Base-by-base conservation (phyloP, 1,140 invertebrate species). In the Drosophila parabipectinata region DNA sequence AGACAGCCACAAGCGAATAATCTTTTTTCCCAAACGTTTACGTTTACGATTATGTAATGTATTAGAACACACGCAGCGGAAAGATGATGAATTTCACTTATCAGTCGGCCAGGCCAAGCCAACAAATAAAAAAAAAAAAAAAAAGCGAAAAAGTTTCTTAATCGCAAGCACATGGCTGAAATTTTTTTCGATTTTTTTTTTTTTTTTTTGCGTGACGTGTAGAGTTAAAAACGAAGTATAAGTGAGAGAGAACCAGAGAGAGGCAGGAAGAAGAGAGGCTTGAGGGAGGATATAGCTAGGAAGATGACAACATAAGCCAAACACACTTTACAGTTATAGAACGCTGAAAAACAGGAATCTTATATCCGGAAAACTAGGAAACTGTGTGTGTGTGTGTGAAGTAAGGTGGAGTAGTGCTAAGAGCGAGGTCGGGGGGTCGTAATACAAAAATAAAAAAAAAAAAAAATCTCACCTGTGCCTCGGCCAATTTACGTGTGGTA, bases 391-490 rank as follows among this genome's bases (percentile, higher is more conserved):
- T 2, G 9, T 37, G 34, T 18, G 34, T 6, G 14, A 4, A 44
- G 5, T 44, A 44, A 14, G 41, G 41, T 21, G n/a, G 39, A 14
- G 39, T 14, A 44, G 14, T 7, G n/a, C 12, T 1, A 4, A 44
- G 39, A n/a, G 21, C 21, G 21, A 21, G 14, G 4, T 14, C n/a
- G 39, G 26, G 26, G 26, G 26, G 26, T 28, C 26, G 26, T 6
- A 28, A 28, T 28, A 28, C 4, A 26, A 26, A 6, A 26, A 26
- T 5, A 26, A 26, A 26, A 26, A 26, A 26, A 41, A 41, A 14
- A 9, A 12, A 6, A 54, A 37, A 57, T 82, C 88, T 90, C 80
- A 90, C 88, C 88, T 90, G 88, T 77, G 88, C 88, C 57, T 90
- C 88, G 68, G 64, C 67, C 77, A 90, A 72, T 79, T 90, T 90